These are phyloP conservation scores for Cygnus buccinator DNA, from an alignment of 2,113 vertebrate species.

Conservation along the genomic window DNA sequence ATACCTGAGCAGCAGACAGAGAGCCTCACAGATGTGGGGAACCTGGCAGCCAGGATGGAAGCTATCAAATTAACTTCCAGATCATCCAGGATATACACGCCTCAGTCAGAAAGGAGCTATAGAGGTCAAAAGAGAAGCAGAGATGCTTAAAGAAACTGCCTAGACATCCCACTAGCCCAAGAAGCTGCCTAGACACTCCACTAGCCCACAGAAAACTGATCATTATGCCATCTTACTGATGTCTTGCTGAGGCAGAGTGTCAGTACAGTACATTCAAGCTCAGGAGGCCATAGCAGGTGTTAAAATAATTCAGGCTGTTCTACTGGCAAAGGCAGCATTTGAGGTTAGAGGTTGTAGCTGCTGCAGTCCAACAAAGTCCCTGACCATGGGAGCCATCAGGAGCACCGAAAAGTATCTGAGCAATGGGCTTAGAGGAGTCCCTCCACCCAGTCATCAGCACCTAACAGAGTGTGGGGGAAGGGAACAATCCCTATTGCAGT, in stretches of 20 bases:
- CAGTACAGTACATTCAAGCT: rapidly evolving
- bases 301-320: background rate
- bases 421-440: background rate
- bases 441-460: background rate
- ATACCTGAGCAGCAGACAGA: background rate
- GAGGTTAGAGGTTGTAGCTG: background rate
- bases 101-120: background rate
- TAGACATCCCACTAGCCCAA: background rate
- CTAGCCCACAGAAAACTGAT: background rate
- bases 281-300: background rate
- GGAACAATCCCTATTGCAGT: background rate
- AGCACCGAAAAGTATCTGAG: background rate
- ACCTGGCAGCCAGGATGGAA: background rate
- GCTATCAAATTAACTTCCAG: background rate
- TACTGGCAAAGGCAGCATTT: background rate
- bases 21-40: background rate
- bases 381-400: background rate
- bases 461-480: background rate
- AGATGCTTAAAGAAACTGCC: background rate
- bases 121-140: background rate
- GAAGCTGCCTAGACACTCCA: background rate
- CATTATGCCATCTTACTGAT: background rate
- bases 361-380: background rate
- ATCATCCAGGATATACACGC: background rate
- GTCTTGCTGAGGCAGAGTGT: background rate